Evolutionary conservation across 2,797 vertebrate species (phyloP).

Genomic region (Chaetophractus vellerosus): DNA sequence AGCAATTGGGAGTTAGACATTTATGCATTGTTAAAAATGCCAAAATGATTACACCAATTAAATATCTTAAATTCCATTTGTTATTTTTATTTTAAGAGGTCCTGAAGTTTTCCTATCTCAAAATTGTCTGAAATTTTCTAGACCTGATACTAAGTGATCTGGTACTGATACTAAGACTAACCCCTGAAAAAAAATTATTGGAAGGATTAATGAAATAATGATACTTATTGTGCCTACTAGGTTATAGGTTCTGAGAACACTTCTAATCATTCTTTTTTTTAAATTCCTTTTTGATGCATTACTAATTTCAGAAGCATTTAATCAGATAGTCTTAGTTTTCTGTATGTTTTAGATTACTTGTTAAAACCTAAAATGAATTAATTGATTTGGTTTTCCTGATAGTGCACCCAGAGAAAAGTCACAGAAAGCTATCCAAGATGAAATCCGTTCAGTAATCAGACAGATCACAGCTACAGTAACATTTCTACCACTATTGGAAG

Average conservation of each 20-base stretch:
- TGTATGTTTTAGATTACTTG: not conserved
- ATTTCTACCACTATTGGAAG: constrained; percentile 96
- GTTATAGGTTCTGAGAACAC: not conserved
- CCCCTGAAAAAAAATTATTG: not conserved
- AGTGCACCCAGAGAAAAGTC: constrained; percentile 96
- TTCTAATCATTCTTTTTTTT: not conserved
- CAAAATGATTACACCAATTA: not conserved
- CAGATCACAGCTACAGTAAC: constrained; percentile 98
- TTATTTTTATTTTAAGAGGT: constrained; percentile 30
- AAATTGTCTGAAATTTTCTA: not conserved
- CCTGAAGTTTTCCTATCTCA: not conserved
- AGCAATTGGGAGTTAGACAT: not conserved
- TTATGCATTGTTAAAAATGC: constrained; percentile 7
- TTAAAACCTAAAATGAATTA: not conserved
- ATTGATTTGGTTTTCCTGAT: constrained; percentile 50
- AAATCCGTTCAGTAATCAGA: constrained; percentile 97
- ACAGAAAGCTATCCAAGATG: constrained; percentile 97
- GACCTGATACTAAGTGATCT: not conserved
- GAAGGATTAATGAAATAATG: not conserved
- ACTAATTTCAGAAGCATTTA: not conserved
- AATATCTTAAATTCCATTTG: not conserved
- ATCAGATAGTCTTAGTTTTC: not conserved
- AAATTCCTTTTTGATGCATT: not conserved
- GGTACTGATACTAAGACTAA: not conserved
- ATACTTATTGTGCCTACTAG: not conserved